These are phyloP conservation scores for Psephotus haematonotus DNA, from an alignment of 2,113 vertebrate genomes.

Conservation along the genomic window DNA sequence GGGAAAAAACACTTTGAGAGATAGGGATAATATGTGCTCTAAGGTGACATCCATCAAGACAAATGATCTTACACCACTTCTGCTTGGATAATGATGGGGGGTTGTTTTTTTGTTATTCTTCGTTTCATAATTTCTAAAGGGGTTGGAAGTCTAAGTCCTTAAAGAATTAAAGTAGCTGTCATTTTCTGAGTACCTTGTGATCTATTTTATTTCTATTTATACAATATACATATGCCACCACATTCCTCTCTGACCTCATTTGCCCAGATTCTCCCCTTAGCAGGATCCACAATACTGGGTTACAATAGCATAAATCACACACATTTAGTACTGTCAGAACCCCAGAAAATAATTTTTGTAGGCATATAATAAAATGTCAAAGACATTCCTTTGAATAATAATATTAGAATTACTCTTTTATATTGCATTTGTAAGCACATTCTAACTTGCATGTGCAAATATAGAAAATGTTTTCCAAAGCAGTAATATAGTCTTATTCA, in stretches of 20 bases:
- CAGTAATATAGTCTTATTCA: background rate
- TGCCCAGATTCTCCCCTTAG: background rate
- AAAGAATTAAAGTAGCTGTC: conserved; percentile 76
- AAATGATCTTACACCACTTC: conserved; percentile 83
- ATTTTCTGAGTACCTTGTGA: conserved; percentile 66
- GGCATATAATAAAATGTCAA: background rate
- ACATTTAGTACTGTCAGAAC: background rate
- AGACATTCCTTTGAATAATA: background rate
- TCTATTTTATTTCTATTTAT: conserved; percentile 78
- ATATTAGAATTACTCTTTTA: background rate
- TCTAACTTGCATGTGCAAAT: background rate
- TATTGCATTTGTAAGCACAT: background rate
- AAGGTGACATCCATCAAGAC: conserved; percentile 86
- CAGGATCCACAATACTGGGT: background rate
- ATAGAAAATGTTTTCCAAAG: background rate
- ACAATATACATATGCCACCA: conserved; percentile 71
- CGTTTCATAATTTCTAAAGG: conserved; percentile 79
- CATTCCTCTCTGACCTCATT: conserved; percentile 57
- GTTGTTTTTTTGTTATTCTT: conserved; percentile 81
- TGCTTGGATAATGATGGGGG: conserved; percentile 80
- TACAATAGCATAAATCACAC: background rate
- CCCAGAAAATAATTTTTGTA: background rate
- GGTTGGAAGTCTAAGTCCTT: conserved; percentile 69
- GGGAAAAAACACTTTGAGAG: conserved; percentile 84
- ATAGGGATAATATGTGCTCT: conserved; percentile 85